Percentiles rank a stretch among this genome's conserved stretches.
These are phyloP conservation scores for Columbina picui DNA, from an alignment of 2,113 vertebrate species.

Conservation along the genomic window DNA sequence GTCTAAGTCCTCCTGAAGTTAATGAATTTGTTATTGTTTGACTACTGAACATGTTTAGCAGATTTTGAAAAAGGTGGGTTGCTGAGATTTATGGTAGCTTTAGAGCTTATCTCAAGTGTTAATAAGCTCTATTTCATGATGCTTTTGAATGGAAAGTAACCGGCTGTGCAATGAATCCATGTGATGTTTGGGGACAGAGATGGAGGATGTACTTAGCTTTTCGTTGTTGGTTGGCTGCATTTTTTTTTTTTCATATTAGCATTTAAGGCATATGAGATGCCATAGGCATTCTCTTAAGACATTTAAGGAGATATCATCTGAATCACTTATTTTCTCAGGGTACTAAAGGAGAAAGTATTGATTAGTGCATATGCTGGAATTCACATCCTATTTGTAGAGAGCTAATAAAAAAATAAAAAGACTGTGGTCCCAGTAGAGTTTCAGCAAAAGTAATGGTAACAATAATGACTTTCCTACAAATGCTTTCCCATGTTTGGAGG, in stretches of 20 bases:
- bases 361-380: conserved; percentile 62
- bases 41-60: not conserved
- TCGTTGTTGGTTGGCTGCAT: not conserved
- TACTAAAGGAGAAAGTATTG: conserved; percentile 75
- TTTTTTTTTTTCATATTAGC: not conserved
- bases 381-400: conserved; percentile 54
- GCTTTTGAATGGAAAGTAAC: not conserved
- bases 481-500: conserved; percentile 39
- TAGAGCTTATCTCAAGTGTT: not conserved
- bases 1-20: not conserved
- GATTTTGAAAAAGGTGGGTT: not conserved
- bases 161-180: not conserved
- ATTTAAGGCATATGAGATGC: conserved; percentile 48
- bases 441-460: conserved; percentile 62
- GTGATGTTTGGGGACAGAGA: not conserved
- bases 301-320: conserved; percentile 59
- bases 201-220: not conserved
- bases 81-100: not conserved
- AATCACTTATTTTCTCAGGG: conserved; percentile 67
- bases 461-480: conserved; percentile 58
- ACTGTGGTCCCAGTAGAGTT: conserved; percentile 58
- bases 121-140: not conserved
- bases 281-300: conserved; percentile 53
- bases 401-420: conserved; percentile 72
- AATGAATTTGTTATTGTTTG: not conserved